Evolutionary conservation across 2,888 invertebrate genomes (phyloP), one percentile per base, ranked within the genome.

Genomic region (Alviniconcha strummeri): DNA sequence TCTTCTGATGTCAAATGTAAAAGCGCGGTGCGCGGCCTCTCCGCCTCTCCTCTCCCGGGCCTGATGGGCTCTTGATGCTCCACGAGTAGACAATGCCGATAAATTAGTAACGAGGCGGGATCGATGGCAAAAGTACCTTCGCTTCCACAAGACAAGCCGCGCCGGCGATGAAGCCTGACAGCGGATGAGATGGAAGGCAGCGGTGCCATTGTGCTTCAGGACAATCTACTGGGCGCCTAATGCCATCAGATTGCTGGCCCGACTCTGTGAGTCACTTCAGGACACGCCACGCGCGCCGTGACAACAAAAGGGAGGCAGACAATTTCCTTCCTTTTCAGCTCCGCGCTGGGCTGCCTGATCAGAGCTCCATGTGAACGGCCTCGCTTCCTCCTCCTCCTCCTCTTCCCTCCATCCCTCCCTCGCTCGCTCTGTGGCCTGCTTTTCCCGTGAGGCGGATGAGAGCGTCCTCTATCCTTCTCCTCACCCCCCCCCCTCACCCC

Each of bases 1-100:
- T 64, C 78, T 52, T 78, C 60, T 64, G 78, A 78, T 78, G 78
- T 78, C 78, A 78, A 56, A 78, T 64, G 78, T 5, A 64, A 78
- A 55, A 75, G 17, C 6, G 72, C n/a, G 52, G 72, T 77, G n/a
- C 77, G 77, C 56, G n/a, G 57, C 76, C 76, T 3, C 8, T 57
- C 55, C 17, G 76, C 57, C 54, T 55, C 55, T 55, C 75, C 36
- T 75, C 75, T 55, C 75, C 60, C 9, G 19, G 19, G 36, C 36
- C 78, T 56, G 64, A 64, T 78, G 60, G 19, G 64, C 57, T 52
- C 64, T 64, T 19, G 64, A 78, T 6, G 64, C 64, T 11, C 8
- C 36, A 6, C 8, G 55, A 52, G 78, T 64, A 78, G 78, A 78
- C 78, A 78, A 78, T 78, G 78, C 57, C 78, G 78, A 15, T 78